Base-by-base conservation (phyloP, 2,797 vertebrate genomes). In the Cirrhinus molitorella region DNA sequence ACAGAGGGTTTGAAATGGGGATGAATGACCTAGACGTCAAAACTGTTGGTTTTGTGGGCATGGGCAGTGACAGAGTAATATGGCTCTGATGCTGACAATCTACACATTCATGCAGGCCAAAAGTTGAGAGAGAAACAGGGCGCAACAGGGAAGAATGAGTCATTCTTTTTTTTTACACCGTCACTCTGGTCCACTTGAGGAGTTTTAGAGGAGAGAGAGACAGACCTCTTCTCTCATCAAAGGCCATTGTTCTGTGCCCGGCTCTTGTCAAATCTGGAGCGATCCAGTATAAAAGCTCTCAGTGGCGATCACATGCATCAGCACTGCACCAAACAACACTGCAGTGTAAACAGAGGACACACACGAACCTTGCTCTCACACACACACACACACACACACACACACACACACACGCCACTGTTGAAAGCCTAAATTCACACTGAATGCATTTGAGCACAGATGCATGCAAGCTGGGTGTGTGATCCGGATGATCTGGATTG, bases 191-290 rank as follows among this genome's bases (percentile, higher is more conserved):
- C 34, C 75, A 81, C 74, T 68, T 14, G 19, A 68, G 28, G 53
- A 79, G 84, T 72, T 55, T 74, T 73, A 59, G 40, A 70, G 74
- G 67, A 53, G 53, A 65, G 57, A 70, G 47, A 51, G 43, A 75
- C 43, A 82, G 34, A 23, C 9, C 66, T 51, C 16, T 51, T 47
- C 76, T 63, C 67, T 66, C 61, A 85, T 87, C 75, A 87, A 76
- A 87, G 71, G 77, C 76, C 75, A 75, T 84, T 84, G 81, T 85
- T 87, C 45, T 61, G 73, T 37, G 53, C 51, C 63, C 37, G 21
- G 49, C 75, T 77, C 25, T 66, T 73, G 31, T 79, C 55, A 80
- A 74, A 84, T 78, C 57, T 40, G 53, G 45, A 78, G 65, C 43
- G 43, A 70, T 55, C 40, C 59, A 55, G 51, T 81, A 67, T 47